Conservation (phyloP, 2,888 invertebrate species). For the Nymphalis urticae region DNA sequence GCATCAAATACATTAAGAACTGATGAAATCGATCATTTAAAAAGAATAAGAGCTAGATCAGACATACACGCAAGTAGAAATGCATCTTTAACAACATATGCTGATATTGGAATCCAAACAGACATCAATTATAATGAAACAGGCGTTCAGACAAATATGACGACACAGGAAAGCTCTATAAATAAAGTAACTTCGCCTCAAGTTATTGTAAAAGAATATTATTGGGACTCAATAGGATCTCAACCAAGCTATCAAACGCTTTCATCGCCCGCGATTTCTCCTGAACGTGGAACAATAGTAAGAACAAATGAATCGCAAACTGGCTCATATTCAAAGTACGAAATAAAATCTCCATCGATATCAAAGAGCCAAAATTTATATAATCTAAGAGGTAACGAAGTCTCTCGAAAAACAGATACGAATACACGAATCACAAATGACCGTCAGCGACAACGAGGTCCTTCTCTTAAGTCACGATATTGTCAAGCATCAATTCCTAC, state of each 20-base stretch:
- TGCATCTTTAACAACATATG: neutral
- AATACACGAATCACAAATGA: neutral
- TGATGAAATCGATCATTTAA: conserved; percentile 26
- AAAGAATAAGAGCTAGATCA: conserved; percentile 22
- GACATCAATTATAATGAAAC: conserved; percentile 7
- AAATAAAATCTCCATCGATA: neutral
- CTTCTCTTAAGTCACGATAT: neutral
- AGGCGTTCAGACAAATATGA: conserved; percentile 17
- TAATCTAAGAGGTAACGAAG: neutral
- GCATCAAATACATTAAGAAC: conserved; percentile 14
- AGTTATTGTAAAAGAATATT: conserved; percentile 53
- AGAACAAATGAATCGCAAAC: conserved; percentile 11
- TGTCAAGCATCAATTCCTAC: neutral
- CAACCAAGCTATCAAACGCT: conserved; percentile 23
- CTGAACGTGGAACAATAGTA: neutral
- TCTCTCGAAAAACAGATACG: neutral
- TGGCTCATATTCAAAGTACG: neutral
- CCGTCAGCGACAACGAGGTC: neutral
- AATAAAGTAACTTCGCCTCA: conserved; percentile 43
- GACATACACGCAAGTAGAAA: neutral
- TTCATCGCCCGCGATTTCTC: conserved; percentile 2
- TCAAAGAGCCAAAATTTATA: neutral
- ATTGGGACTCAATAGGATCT: conserved; percentile 48
- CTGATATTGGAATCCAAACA: neutral
- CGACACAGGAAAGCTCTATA: conserved; percentile 9